A percentile compares a stretch with the other conserved stretches of the same genome.
Evolutionary conservation across 2,888 invertebrate genomes (phyloP).

Genomic region (Ophonus ardosiacus): DNA sequence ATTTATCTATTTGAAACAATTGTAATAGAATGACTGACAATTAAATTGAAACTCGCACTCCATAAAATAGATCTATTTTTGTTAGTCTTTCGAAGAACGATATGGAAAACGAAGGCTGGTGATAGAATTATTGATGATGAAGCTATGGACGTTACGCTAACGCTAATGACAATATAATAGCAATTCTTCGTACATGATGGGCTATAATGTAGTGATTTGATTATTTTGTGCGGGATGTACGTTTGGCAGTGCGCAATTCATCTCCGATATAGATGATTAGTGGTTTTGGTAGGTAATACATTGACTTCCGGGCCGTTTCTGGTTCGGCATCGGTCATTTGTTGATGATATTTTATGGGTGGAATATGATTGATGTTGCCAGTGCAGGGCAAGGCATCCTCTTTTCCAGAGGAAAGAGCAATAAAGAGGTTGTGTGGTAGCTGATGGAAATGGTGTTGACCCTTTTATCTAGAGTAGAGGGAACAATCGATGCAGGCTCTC

Average conservation of each 20-base stretch:
- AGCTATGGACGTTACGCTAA: too few relatives aligned
- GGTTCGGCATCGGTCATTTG: conserved; percentile 37
- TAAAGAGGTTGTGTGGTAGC: conserved; percentile 66
- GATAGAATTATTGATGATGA: too few relatives aligned
- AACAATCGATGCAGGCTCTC: conserved; percentile 60
- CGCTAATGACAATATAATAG: neutral
- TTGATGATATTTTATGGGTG: conserved; percentile 57
- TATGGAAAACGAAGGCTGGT: too few relatives aligned
- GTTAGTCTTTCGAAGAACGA: too few relatives aligned
- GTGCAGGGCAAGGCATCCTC: conserved; percentile 64
- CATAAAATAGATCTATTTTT: too few relatives aligned
- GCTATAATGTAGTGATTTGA: neutral
- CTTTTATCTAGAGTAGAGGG: conserved; percentile 68
- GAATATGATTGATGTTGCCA: conserved; percentile 63
- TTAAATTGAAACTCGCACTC: too few relatives aligned
- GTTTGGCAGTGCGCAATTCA: too few relatives aligned
- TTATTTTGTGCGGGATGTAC: neutral
- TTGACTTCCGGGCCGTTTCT: conserved; percentile 17
- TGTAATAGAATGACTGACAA: too few relatives aligned
- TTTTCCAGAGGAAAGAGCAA: conserved; percentile 66
- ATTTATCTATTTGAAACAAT: too few relatives aligned
- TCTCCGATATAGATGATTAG: too few relatives aligned
- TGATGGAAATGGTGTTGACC: conserved; percentile 69
- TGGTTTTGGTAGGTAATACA: neutral
- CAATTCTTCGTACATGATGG: neutral